phyloP scores from a whole-genome alignment of 2,888 invertebrate species.

The Xylocampa areola region DNA sequence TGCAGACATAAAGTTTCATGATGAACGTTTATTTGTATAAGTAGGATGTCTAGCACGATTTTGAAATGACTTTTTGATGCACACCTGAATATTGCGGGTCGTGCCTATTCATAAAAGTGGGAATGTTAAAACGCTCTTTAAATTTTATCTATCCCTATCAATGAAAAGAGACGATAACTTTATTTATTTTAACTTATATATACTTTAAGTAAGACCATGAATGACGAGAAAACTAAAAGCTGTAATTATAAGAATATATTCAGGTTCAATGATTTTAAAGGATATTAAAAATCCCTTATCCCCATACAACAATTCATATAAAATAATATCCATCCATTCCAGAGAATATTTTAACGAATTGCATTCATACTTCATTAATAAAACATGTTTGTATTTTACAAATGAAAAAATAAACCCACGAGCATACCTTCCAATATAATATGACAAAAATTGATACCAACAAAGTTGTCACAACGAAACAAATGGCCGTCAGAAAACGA shows the following conservation, averaged over 20 bases:
- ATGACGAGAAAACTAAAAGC: too few relatives aligned
- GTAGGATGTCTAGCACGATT: neutral
- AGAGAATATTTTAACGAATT: slow-evolving; percentile 18
- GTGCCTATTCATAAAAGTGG: too few relatives aligned
- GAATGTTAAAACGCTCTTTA: too few relatives aligned
- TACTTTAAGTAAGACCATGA: too few relatives aligned
- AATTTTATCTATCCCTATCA: too few relatives aligned
- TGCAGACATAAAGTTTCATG: slow-evolving; percentile 39
- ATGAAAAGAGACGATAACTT: too few relatives aligned
- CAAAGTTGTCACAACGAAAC: slow-evolving; percentile 37
- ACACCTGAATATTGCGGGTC: too few relatives aligned
- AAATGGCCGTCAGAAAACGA: slow-evolving; percentile 30
- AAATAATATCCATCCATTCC: slow-evolving; percentile 4
- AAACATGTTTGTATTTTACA: slow-evolving; percentile 28
- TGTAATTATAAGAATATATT: too few relatives aligned
- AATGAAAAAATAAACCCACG: slow-evolving; percentile 28
- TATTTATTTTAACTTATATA: too few relatives aligned
- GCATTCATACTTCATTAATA: slow-evolving; percentile 35
- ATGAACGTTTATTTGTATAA: slow-evolving; percentile 23
- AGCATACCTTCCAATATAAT: slow-evolving; percentile 26
- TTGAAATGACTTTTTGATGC: too few relatives aligned
- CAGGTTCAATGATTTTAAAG: too few relatives aligned
- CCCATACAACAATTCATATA: slow-evolving; percentile 1
- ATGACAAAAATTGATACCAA: slow-evolving; percentile 43
- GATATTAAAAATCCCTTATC: too few relatives aligned